A percentile compares a stretch with the other conserved stretches of the same genome.
Evolutionary conservation across 2,888 invertebrate species (phyloP).

Genomic region (Fragum whitleyi): DNA sequence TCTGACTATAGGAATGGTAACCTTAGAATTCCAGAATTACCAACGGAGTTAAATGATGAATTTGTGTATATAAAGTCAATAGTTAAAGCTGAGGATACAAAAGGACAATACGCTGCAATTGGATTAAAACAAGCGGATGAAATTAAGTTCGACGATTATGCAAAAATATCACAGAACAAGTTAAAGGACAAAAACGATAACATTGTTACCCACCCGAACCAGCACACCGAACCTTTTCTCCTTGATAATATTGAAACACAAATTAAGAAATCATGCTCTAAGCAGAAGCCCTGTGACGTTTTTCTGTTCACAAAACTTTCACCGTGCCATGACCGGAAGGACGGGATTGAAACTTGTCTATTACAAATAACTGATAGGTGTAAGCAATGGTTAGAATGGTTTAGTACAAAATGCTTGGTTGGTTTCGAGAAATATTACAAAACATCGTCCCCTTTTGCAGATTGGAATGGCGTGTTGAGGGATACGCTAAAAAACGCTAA

Average conservation of each 20-base stretch:
- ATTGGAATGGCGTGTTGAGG: background rate
- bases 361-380: background rate
- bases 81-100: background rate
- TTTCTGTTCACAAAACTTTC: constrained; percentile 1
- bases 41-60: background rate
- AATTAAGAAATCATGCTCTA: background rate
- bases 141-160: background rate
- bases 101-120: background rate
- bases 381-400: background rate
- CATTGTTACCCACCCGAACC: background rate
- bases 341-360: background rate
- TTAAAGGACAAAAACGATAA: background rate
- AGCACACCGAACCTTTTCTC: constrained; percentile 1
- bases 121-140: background rate
- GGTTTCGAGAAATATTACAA: constrained; percentile 3
- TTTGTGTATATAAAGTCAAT: background rate
- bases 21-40: background rate
- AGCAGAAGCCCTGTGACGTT: background rate
- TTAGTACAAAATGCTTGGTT: background rate
- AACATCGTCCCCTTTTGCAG: background rate
- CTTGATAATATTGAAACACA: background rate
- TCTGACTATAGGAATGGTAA: background rate
- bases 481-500: background rate
- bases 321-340: background rate
- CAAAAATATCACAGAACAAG: background rate